Conservation (phyloP, 2,113 vertebrate genomes). For the Micromys minutus region DNA sequence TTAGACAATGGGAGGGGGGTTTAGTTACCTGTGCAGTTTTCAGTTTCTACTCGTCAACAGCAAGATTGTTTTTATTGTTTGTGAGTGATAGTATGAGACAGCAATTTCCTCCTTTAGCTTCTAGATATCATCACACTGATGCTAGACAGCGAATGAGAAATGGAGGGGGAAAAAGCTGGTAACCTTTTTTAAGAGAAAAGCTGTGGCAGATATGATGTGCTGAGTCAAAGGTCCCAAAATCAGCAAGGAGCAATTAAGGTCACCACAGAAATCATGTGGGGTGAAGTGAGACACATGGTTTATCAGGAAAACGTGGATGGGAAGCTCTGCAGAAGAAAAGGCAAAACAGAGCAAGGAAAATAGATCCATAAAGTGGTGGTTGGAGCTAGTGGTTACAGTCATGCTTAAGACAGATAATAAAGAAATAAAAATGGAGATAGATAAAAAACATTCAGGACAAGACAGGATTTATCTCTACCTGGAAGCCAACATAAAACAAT, state of each 20-base stretch:
- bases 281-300: neutral
- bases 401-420: neutral
- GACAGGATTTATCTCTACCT: neutral
- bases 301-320: rapidly evolving
- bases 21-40: neutral
- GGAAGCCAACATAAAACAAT: neutral
- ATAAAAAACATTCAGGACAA: neutral
- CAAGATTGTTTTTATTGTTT: neutral
- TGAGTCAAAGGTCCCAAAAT: neutral
- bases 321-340: neutral
- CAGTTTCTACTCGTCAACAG: neutral
- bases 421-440: neutral
- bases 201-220: neutral
- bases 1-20: neutral
- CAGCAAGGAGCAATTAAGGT: neutral
- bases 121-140: neutral
- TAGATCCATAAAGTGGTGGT: neutral
- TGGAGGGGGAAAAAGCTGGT: neutral
- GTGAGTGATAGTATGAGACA: neutral
- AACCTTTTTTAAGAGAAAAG: neutral
- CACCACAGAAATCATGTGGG: neutral
- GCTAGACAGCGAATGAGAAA: neutral
- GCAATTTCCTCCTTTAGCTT: conserved; percentile 16
- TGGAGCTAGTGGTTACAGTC: neutral
- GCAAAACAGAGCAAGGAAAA: neutral